Evolutionary conservation across 2,113 vertebrate genomes (phyloP).

Genomic region (Silurus meridionalis): DNA sequence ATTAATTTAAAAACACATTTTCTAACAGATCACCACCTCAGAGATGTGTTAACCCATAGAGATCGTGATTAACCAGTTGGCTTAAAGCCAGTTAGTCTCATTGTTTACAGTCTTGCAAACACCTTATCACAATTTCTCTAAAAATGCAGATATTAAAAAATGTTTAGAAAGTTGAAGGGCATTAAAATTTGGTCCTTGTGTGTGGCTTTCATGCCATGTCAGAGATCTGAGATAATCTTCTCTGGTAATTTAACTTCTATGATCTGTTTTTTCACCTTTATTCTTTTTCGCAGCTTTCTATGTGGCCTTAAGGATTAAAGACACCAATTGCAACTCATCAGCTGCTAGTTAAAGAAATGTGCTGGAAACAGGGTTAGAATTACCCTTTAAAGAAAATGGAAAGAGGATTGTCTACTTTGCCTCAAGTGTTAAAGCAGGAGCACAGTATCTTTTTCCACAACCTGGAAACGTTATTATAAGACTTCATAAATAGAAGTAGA

Average conservation of each 20-base stretch:
- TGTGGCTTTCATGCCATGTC: constrained; percentile 54
- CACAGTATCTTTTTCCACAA: constrained; percentile 8
- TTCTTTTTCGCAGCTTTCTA: constrained; percentile 47
- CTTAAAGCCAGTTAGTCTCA: neutral
- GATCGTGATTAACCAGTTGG: neutral
- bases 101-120: constrained; percentile 21
- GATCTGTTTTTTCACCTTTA: constrained; percentile 28
- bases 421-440: neutral
- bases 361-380: constrained; percentile 30
- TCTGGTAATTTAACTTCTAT: constrained; percentile 42
- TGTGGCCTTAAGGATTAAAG: constrained; percentile 54
- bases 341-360: constrained; percentile 10
- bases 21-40: neutral
- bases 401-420: constrained; percentile 30
- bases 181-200: constrained; percentile 57
- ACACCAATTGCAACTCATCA: constrained; percentile 56
- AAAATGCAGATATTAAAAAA: constrained; percentile 36
- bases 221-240: constrained; percentile 59
- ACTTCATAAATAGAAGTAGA: neutral
- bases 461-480: constrained; percentile 7
- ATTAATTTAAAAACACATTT: neutral
- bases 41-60: neutral
- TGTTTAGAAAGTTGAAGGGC: constrained; percentile 63
- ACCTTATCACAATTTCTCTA: neutral
- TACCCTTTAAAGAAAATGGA: constrained; percentile 18